These are phyloP conservation scores for Cavia porcellus DNA, from an alignment of 2,113 vertebrate species.

Conservation along the genomic window DNA sequence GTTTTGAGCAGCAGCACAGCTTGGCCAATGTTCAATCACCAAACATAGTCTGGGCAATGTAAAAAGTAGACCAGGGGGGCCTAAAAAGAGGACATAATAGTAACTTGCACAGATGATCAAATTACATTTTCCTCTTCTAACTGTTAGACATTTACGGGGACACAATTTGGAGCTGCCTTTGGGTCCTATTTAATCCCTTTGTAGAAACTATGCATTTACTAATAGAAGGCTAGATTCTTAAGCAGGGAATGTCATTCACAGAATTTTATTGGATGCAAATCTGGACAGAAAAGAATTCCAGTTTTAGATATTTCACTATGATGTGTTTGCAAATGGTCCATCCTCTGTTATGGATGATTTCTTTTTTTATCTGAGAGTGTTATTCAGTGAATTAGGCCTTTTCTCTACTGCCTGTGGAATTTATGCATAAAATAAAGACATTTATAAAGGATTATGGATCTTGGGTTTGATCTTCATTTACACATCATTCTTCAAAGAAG, in stretches of 20 bases:
- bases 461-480: slow-evolving; percentile 45
- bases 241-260: slow-evolving; percentile 59
- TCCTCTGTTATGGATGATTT: slow-evolving; percentile 12
- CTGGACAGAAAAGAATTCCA: slow-evolving; percentile 57
- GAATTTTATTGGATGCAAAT: slow-evolving; percentile 67
- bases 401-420: neutral
- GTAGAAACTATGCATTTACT: slow-evolving; percentile 70
- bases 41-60: slow-evolving; percentile 53
- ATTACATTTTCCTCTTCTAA: slow-evolving; percentile 79
- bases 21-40: slow-evolving; percentile 73
- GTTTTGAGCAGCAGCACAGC: slow-evolving; percentile 65
- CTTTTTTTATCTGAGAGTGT: neutral
- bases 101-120: slow-evolving; percentile 77
- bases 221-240: slow-evolving; percentile 53
- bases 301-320: slow-evolving; percentile 63
- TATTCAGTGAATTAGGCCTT: neutral
- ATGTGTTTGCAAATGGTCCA: slow-evolving; percentile 50
- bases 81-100: slow-evolving; percentile 72
- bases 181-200: slow-evolving; percentile 65
- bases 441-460: slow-evolving; percentile 3
- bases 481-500: slow-evolving; percentile 3
- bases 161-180: slow-evolving; percentile 66
- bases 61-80: slow-evolving; percentile 68
- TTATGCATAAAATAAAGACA: slow-evolving; percentile 39
- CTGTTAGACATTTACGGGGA: slow-evolving; percentile 72